Evolutionary conservation across 2,113 vertebrate species (phyloP).

Genomic region (Pheucticus melanocephalus): DNA sequence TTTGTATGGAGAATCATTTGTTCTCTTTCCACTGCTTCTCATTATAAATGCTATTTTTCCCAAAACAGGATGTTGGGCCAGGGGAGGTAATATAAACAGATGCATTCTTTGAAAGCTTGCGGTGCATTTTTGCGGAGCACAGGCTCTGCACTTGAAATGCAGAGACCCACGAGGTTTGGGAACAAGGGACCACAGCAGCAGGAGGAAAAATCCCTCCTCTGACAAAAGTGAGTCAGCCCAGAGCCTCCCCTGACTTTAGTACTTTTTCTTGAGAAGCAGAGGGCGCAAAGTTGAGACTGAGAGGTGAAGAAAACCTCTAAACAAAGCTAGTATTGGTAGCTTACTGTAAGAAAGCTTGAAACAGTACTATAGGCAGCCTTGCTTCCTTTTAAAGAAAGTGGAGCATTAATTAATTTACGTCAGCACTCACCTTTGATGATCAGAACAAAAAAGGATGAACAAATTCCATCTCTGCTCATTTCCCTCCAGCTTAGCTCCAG

Average conservation of each 20-base stretch:
- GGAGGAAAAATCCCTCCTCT: neutral
- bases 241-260: neutral
- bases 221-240: neutral
- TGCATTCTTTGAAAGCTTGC: slow-evolving; percentile 7
- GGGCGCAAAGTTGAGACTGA: neutral
- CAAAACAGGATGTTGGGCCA: slow-evolving; percentile 19
- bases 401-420: neutral
- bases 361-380: neutral
- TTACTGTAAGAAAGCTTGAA: neutral
- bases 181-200: neutral
- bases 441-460: neutral
- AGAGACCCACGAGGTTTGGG: neutral
- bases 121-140: neutral
- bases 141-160: neutral
- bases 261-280: neutral
- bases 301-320: neutral
- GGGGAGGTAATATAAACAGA: slow-evolving; percentile 38
- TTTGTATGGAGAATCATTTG: neutral
- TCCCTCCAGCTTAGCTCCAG: neutral
- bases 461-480: neutral
- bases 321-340: neutral
- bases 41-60: neutral
- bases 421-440: neutral
- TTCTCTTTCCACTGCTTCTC: neutral
- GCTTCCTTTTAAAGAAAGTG: neutral